A percentile compares a stretch with the other conserved stretches of the same genome.
Evolutionary conservation across 2,113 vertebrate species (phyloP).

Genomic region (Martes martes): DNA sequence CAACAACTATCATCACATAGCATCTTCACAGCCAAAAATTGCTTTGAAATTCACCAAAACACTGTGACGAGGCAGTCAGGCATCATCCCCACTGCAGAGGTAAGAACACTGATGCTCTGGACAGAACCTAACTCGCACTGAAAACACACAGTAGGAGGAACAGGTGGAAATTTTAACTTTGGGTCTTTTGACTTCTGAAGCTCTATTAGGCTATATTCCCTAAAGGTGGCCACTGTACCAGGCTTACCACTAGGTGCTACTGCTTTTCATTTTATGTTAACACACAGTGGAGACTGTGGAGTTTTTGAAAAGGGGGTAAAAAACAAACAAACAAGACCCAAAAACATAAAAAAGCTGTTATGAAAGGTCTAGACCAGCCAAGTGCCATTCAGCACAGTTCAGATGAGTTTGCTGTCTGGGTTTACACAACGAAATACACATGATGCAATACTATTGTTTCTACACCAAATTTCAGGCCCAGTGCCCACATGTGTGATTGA

Average conservation of each 20-base stretch:
- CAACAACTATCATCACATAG: not conserved
- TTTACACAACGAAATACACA: slow-evolving; percentile 68
- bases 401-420: slow-evolving; percentile 46
- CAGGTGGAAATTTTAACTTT: not conserved
- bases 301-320: not conserved
- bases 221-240: not conserved
- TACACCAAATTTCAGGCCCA: slow-evolving; percentile 35
- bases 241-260: not conserved
- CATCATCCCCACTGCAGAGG: not conserved
- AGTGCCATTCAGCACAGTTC: slow-evolving; percentile 20
- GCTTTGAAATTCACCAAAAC: not conserved
- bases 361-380: not conserved
- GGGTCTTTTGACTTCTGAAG: not conserved
- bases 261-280: not conserved
- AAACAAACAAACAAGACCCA: not conserved
- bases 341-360: not conserved
- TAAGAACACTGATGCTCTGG: not conserved
- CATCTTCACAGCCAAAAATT: not conserved
- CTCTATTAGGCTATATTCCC: not conserved
- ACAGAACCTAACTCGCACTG: not conserved
- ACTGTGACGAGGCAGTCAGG: not conserved
- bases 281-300: not conserved
- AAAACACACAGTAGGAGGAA: not conserved
- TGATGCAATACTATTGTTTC: not conserved
- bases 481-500: slow-evolving; percentile 48